Evolutionary conservation across 2,888 invertebrate genomes (phyloP).

Genomic region (Trichopoda pennipes): DNA sequence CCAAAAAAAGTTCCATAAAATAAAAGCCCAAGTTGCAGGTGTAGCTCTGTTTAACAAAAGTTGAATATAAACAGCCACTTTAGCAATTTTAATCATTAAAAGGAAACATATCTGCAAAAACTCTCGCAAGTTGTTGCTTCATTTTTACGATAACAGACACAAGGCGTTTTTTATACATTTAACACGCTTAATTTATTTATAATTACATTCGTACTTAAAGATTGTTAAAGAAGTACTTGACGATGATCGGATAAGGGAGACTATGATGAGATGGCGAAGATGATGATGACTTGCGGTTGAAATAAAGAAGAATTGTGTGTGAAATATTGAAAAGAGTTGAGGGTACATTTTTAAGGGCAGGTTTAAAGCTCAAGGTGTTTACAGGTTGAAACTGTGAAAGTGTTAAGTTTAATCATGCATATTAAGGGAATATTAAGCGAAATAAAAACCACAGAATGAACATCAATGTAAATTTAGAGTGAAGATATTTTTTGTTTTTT

Average conservation of each 20-base stretch:
- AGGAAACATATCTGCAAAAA: conserved; percentile 13
- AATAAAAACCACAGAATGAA: not conserved
- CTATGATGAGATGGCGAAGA: conserved; percentile 13
- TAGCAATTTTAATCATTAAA: conserved; percentile 5
- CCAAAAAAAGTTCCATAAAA: conserved; percentile 10
- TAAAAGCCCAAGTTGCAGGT: conserved; percentile 60
- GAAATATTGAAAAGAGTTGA: conserved; percentile 46
- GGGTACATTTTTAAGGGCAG: conserved; percentile 33
- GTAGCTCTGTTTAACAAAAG: conserved; percentile 20
- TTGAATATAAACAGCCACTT: conserved; percentile 20
- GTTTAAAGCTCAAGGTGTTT: conserved; percentile 61
- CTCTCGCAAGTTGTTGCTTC: conserved; percentile 21
- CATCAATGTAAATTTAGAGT: too few species aligned
- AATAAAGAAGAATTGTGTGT: conserved; percentile 34
- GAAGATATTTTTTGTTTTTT: too few species aligned
- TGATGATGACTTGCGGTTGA: conserved; percentile 26
- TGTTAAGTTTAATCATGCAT: conserved; percentile 58
- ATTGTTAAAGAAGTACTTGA: conserved; percentile 35
- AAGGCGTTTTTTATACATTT: conserved; percentile 65
- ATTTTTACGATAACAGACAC: conserved; percentile 38
- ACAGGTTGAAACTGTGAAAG: conserved; percentile 64
- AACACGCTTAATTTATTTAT: conserved; percentile 69
- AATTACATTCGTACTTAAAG: conserved; percentile 64
- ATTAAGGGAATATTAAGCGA: conserved; percentile 34
- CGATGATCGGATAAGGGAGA: conserved; percentile 18